These are phyloP conservation scores for Pseudopipra pipra DNA, from an alignment of 2,113 vertebrate species.

Conservation along the genomic window DNA sequence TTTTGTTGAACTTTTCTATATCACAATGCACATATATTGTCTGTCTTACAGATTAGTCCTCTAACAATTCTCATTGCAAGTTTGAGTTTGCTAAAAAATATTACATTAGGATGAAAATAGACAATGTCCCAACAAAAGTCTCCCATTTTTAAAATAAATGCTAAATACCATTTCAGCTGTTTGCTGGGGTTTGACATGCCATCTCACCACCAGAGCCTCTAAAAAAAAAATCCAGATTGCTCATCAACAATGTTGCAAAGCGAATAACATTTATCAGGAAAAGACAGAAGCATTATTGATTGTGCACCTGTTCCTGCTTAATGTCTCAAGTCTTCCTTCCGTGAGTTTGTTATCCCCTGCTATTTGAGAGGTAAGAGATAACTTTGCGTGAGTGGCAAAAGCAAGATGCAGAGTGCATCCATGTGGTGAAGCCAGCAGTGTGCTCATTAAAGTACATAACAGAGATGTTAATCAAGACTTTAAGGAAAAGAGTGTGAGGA, in stretches of 20 bases:
- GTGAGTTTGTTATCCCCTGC: background rate
- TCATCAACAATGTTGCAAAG: background rate
- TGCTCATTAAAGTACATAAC: background rate
- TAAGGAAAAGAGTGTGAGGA: background rate
- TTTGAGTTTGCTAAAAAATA: background rate
- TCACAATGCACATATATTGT: fast-evolving
- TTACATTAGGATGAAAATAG: background rate
- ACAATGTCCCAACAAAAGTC: background rate
- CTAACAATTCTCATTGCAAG: background rate
- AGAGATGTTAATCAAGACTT: background rate
- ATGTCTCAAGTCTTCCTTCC: background rate
- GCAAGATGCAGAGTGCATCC: background rate
- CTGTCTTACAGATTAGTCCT: background rate
- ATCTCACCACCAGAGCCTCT: background rate
- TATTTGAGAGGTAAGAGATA: background rate
- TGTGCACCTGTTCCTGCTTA: background rate
- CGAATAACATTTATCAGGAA: background rate
- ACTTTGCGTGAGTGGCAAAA: background rate
- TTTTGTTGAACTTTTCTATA: background rate
- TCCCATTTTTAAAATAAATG: background rate
- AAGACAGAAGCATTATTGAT: background rate
- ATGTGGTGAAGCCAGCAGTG: background rate
- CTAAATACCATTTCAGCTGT: background rate
- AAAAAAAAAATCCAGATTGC: background rate
- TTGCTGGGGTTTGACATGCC: background rate